Percentiles rank a stretch among this genome's conserved stretches.
phyloP scores from a whole-genome alignment of 1,140 invertebrate species.

The Diabrotica undecimpunctata region DNA sequence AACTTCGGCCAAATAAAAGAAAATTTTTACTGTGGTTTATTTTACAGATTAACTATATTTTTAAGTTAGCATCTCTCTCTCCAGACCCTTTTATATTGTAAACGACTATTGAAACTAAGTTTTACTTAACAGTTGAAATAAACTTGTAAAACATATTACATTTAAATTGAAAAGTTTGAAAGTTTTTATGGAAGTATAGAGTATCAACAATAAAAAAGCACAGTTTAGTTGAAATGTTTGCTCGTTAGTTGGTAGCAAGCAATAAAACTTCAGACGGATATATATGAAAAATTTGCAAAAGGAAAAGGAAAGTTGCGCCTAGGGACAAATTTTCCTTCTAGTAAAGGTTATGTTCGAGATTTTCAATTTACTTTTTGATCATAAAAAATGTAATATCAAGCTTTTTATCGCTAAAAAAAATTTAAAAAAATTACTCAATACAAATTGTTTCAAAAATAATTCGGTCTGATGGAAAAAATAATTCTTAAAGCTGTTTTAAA shows the following conservation, averaged over 20 bases:
- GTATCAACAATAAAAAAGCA: background rate
- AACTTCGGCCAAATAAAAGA: too few species aligned
- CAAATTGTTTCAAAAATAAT: too few species aligned
- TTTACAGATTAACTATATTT: too few species aligned
- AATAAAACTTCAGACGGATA: background rate
- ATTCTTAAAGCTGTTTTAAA: too few species aligned
- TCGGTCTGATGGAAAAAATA: too few species aligned
- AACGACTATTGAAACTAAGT: too few species aligned
- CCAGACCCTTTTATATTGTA: too few species aligned
- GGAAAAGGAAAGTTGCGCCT: background rate
- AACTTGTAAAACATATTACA: background rate
- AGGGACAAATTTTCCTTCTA: background rate
- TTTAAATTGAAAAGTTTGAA: conserved; percentile 1
- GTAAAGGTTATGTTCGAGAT: conserved; percentile 1
- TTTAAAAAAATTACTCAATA: too few species aligned
- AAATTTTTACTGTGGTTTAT: too few species aligned
- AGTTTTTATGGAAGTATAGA: background rate
- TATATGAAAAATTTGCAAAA: conserved; percentile 3
- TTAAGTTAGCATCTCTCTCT: too few species aligned
- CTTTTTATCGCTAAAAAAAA: background rate
- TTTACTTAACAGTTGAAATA: background rate
- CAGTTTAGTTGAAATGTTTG: conserved; percentile 1
- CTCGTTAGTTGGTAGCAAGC: background rate
- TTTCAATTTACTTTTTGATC: conserved; percentile 1
- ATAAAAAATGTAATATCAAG: background rate